phyloP scores from a whole-genome alignment of 2,888 invertebrate genomes.

The Drosophila putrida region DNA sequence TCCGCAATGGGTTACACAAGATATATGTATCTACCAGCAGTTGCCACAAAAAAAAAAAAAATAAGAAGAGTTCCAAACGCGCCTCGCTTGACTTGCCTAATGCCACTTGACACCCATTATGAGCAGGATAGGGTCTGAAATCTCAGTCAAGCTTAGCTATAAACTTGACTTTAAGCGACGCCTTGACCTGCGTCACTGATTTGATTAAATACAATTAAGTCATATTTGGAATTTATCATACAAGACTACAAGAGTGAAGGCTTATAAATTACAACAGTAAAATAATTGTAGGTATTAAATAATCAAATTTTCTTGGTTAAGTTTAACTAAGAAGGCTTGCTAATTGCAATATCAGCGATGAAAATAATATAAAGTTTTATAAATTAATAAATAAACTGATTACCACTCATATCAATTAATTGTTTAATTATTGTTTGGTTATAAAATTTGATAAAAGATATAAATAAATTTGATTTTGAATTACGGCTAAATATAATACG shows the following conservation, averaged over 20 bases:
- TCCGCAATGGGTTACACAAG: slow-evolving; percentile 41
- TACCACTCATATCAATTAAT: no score
- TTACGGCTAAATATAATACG: no score
- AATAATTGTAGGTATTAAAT: no score
- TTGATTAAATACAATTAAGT: slow-evolving; percentile 31
- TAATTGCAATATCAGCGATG: no score
- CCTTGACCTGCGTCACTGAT: slow-evolving; percentile 27
- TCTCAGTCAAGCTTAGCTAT: slow-evolving; percentile 30
- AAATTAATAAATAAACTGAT: no score
- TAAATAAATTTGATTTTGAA: no score
- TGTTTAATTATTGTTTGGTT: not conserved
- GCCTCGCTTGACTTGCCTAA: slow-evolving; percentile 59
- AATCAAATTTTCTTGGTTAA: no score
- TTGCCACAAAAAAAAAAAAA: slow-evolving; percentile 7
- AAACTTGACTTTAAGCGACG: slow-evolving; percentile 34
- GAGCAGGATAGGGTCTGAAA: slow-evolving; percentile 13
- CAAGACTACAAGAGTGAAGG: not conserved
- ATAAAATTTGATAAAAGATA: no score
- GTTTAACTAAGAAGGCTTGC: no score
- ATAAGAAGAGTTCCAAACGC: slow-evolving; percentile 5
- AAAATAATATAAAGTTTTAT: no score
- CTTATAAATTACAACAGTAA: no score
- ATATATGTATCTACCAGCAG: slow-evolving; percentile 3
- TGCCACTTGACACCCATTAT: slow-evolving; percentile 66
- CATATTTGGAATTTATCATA: slow-evolving; percentile 9